A percentile compares a stretch with the other conserved stretches of the same genome.
Evolutionary conservation across 1,140 invertebrate genomes (phyloP).

Genomic region (Papilio xuthus): DNA sequence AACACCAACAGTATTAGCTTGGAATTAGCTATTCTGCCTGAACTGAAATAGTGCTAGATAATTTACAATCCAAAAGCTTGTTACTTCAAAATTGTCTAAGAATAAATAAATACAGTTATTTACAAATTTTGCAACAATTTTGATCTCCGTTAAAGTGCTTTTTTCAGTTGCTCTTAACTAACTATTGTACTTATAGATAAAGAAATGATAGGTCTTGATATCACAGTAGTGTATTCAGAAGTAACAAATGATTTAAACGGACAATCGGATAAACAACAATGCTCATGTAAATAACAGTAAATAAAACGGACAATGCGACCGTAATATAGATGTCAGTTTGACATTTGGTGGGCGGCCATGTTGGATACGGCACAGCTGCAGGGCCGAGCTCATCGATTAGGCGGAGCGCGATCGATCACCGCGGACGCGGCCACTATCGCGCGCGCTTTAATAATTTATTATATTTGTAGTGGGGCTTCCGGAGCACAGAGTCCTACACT

Average conservation of each 20-base stretch:
- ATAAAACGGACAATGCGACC: constrained; percentile 28
- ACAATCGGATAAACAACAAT: constrained; percentile 28
- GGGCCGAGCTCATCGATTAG: constrained; percentile 53
- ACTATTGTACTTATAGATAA: neutral
- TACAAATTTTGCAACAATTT: too few species aligned
- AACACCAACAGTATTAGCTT: too few species aligned
- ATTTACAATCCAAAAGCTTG: too few species aligned
- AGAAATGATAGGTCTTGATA: neutral
- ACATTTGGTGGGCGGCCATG: constrained; percentile 62
- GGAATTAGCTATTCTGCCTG: too few species aligned
- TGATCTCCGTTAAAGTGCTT: too few species aligned
- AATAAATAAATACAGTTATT: too few species aligned
- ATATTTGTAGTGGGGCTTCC: constrained; percentile 69
- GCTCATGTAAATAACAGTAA: constrained; percentile 26
- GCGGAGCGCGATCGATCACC: constrained; percentile 60
- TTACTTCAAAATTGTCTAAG: too few species aligned
- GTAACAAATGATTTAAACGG: constrained; percentile 30
- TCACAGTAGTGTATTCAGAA: neutral
- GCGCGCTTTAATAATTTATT: constrained; percentile 62
- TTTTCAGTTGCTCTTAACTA: neutral
- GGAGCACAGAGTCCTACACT: constrained; percentile 60
- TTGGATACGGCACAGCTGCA: constrained; percentile 57
- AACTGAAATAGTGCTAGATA: too few species aligned
- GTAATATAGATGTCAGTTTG: constrained; percentile 44
- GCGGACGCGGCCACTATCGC: constrained; percentile 52